These are phyloP conservation scores for Metopia argyrocephala DNA, from an alignment of 2,888 invertebrate species.

Conservation along the genomic window DNA sequence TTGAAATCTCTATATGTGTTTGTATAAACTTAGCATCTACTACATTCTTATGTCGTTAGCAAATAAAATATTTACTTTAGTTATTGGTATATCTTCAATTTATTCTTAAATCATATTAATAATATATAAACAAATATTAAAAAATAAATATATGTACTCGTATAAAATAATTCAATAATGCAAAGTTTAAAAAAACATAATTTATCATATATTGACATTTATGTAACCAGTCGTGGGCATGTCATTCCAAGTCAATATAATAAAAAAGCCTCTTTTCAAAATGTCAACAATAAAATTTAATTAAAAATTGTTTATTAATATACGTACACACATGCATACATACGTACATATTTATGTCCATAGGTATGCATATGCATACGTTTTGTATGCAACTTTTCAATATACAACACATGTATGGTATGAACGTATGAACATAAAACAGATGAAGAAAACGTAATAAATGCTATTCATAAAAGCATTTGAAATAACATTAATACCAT, in stretches of 20 bases:
- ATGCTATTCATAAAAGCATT: neutral
- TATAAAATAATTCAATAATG: too few relatives aligned
- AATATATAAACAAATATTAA: too few relatives aligned
- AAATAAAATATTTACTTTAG: too few relatives aligned
- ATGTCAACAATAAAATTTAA: conserved; percentile 42
- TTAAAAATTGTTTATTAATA: conserved; percentile 41
- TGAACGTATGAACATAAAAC: neutral
- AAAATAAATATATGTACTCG: too few relatives aligned
- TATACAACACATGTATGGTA: neutral
- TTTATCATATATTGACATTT: neutral
- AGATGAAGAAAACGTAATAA: neutral
- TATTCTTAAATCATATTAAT: too few relatives aligned
- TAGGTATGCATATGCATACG: too few relatives aligned
- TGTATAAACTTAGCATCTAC: too few relatives aligned
- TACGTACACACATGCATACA: too few relatives aligned
- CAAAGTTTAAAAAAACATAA: neutral
- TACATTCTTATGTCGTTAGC: too few relatives aligned
- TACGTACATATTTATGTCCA: too few relatives aligned
- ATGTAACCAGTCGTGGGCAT: neutral
- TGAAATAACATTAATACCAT: conserved; percentile 24
- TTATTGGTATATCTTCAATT: too few relatives aligned
- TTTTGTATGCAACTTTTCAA: neutral
- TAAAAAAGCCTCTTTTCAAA: conserved; percentile 14
- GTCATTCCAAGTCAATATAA: conserved; percentile 23
- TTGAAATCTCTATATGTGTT: too few relatives aligned